A percentile compares a stretch with the other conserved stretches of the same genome.
Evolutionary conservation across 2,888 invertebrate species (phyloP).

Genomic region (Drosophila demipolita): DNA sequence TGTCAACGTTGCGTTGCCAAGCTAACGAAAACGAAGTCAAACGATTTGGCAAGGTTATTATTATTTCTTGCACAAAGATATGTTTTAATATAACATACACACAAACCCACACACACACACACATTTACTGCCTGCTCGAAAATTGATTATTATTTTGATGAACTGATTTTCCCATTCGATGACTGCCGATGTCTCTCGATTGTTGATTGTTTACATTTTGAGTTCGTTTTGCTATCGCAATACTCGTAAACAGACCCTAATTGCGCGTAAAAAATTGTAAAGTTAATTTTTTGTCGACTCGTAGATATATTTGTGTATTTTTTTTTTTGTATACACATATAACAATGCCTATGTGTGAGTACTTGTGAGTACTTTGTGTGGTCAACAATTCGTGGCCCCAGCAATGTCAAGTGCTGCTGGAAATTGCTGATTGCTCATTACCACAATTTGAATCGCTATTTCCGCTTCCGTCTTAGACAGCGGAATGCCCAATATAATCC

Average conservation of each 20-base stretch:
- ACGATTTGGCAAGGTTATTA: constrained; percentile 74
- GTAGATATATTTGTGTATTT: not conserved
- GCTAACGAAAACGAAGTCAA: constrained; percentile 59
- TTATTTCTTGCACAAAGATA: constrained; percentile 74
- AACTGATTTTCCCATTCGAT: constrained; percentile 43
- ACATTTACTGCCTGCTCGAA: constrained; percentile 20
- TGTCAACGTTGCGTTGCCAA: constrained; percentile 48
- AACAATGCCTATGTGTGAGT: not conserved
- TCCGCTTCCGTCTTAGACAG: constrained; percentile 58
- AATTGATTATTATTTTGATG: constrained; percentile 48
- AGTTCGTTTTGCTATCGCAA: constrained; percentile 9
- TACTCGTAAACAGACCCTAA: constrained; percentile 40
- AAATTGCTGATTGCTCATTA: constrained; percentile 49
- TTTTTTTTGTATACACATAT: not conserved
- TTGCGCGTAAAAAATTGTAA: constrained; percentile 30
- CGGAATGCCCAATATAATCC: constrained; percentile 13
- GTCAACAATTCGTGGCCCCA: constrained; percentile 8
- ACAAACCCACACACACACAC: constrained; percentile 5
- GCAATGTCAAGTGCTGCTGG: constrained; percentile 63
- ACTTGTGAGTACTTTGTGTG: constrained; percentile 6
- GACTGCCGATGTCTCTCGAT: constrained; percentile 9
- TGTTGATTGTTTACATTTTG: constrained; percentile 12
- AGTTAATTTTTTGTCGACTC: not conserved
- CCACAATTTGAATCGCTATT: constrained; percentile 39
- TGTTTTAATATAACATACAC: constrained; percentile 56